Base-by-base conservation (phyloP, 2,797 vertebrate species). In the Sebastes cheni region DNA sequence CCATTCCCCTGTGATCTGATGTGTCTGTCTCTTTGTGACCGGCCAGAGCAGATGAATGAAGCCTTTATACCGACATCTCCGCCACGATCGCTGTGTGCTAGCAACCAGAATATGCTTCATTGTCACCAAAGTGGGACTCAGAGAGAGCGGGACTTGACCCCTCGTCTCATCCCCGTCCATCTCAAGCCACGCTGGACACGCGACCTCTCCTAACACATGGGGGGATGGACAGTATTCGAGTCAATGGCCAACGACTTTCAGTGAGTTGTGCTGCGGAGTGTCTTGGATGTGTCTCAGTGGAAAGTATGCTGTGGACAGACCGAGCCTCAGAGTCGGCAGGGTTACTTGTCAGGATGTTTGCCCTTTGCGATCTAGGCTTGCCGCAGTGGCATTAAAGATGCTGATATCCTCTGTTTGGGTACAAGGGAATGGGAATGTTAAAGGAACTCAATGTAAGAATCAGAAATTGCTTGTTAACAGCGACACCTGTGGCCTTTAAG, bases 61-160 rank as follows among this genome's bases (percentile, higher is more conserved):
- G 72, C 80, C 86, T 92, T 94, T 95, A 90, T 93, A 61, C 70
- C 16, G 75, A 85, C 83, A 83, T 91, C 87, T 84, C 86, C 83
- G 55, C 71, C 86, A 81, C 78, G 86, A 82, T 79, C 90, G 39
- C 81, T 90, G 70, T 77, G 82, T 69, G 80, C 82, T 55, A 70
- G 79, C 68, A 29, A 52, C 83, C 73, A 95, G 89, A 95, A 94
- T 91, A 86, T 84, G 80, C 74, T 73, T 89, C 90, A 93, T 94
- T 95, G 94, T 95, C 75, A 87, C 72, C 78, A 78, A 89, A 86
- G 87, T 81, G 86, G 88, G 79, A 46, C 88, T 79, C 61, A 72
- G 71, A 65, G 69, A 75, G 83, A 79, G 75, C 67, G 13, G 72
- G 78, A 87, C 82, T 86, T 76, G 70, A 90, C 82, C 84, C 80